Evolutionary conservation across 2,113 vertebrate genomes (phyloP), one percentile per base, ranked within the genome.

Genomic region (Oreochromis niloticus): DNA sequence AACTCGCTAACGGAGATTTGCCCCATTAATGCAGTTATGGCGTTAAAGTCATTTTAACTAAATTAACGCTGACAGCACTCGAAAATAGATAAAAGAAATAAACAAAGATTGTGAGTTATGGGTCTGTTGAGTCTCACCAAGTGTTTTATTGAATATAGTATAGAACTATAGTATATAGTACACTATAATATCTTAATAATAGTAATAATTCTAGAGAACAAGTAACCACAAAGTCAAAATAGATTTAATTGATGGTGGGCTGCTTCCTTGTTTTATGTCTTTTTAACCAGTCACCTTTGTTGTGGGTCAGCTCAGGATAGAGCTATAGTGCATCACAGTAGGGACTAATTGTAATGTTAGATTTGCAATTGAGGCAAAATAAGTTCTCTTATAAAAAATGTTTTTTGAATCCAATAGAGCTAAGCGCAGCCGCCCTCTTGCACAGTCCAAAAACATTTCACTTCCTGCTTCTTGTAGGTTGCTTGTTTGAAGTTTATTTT

Each of bases 31-130:
- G 57, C 14, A 32, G 27, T 10, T 32, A 32, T 61, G 27, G 2
- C 27, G 0, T 61, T 61, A 32, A 61, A 1, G 1, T 61, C 2
- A 61, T 61, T 61, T 61, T 61, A 32, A 61, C 3, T 0, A 61
- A 2, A 61, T 10, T 61, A 32, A 61, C 1, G 8, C 57, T 61
- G 57, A 61, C 14, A 61, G 57, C 30, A 32, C 57, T 61, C 5
- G 0, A 61, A 61, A 61, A 61, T 61, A 32, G 30, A 8, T 61
- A 32, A 17, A 61, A 61, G 30, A 61, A 24, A 73, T 17, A 16
- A 43, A 30, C 46, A 46, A 13, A 46, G 68, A 73, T 30, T 73
- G 13, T 73, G 9, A 46, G 9, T 73, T 73, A 17, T 27, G 4
- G 9, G 8, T 30, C 41, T 75, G 24, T 48, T 30, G 41, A 48